Evolutionary conservation across 2,113 vertebrate species (phyloP).

Genomic region (Cavia aperea): DNA sequence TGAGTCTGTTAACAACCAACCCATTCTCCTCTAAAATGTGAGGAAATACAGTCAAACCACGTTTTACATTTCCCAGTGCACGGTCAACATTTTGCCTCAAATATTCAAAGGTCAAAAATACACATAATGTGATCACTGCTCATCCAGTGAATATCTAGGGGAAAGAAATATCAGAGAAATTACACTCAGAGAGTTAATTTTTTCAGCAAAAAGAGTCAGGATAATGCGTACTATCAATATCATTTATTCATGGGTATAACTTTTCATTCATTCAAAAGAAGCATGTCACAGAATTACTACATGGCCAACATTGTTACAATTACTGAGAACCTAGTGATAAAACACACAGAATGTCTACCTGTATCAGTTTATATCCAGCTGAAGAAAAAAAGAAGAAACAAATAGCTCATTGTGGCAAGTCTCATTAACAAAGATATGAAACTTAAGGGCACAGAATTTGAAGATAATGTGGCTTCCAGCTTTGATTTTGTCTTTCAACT

Average conservation of each 20-base stretch:
- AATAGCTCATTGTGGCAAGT: not conserved
- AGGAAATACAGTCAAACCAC: not conserved
- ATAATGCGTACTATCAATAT: not conserved
- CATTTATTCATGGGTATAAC: not conserved
- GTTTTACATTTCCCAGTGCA: not conserved
- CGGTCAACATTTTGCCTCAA: not conserved
- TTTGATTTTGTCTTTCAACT: not conserved
- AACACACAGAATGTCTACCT: not conserved
- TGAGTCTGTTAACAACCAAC: not conserved
- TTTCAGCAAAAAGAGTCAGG: not conserved
- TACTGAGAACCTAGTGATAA: not conserved
- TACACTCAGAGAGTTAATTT: not conserved
- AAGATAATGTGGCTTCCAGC: not conserved
- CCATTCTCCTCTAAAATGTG: not conserved
- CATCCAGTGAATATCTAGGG: not conserved
- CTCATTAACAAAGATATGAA: not conserved
- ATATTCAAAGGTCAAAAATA: not conserved
- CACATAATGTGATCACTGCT: not conserved
- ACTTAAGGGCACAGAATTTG: not conserved
- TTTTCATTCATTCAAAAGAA: conserved; percentile 8
- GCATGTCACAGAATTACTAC: not conserved
- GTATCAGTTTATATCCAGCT: not conserved
- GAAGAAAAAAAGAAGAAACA: not conserved
- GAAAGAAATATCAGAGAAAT: not conserved
- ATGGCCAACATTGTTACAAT: not conserved